Evolutionary conservation across 1,140 invertebrate species (phyloP).

Genomic region (Aphis gossypii): DNA sequence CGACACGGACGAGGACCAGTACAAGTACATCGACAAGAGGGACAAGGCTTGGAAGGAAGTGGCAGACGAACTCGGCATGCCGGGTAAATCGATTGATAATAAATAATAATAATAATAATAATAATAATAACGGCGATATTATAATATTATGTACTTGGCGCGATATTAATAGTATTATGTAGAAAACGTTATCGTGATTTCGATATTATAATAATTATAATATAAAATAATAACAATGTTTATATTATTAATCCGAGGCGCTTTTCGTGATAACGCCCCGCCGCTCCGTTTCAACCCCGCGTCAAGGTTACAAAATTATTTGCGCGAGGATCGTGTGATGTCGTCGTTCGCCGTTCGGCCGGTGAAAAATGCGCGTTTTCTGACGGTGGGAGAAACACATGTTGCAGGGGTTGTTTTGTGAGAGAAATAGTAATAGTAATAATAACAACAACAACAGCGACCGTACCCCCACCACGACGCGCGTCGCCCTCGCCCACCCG

Average conservation of each 20-base stretch:
- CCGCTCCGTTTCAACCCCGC: neutral
- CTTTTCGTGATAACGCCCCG: neutral
- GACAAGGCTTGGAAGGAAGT: conserved; percentile 54
- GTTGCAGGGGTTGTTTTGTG: conserved; percentile 51
- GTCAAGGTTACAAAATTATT: neutral
- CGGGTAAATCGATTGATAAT: conserved; percentile 17
- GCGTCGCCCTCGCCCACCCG: neutral
- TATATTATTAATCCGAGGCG: neutral
- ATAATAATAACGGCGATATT: neutral
- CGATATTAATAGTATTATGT: too few relatives aligned
- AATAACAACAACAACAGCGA: neutral
- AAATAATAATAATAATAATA: too few relatives aligned
- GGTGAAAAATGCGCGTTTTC: neutral
- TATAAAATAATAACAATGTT: neutral
- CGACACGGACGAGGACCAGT: conserved; percentile 54
- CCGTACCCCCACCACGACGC: neutral
- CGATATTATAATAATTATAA: neutral
- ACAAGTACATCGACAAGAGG: conserved; percentile 57
- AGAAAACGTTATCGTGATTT: neutral
- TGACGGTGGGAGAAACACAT: conserved; percentile 12
- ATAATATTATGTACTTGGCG: neutral
- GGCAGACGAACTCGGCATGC: conserved; percentile 43
- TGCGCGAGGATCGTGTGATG: neutral
- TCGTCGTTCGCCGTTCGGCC: neutral
- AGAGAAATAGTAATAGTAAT: neutral